phyloP scores from a whole-genome alignment of 2,888 invertebrate species.

The Melieria picta region DNA sequence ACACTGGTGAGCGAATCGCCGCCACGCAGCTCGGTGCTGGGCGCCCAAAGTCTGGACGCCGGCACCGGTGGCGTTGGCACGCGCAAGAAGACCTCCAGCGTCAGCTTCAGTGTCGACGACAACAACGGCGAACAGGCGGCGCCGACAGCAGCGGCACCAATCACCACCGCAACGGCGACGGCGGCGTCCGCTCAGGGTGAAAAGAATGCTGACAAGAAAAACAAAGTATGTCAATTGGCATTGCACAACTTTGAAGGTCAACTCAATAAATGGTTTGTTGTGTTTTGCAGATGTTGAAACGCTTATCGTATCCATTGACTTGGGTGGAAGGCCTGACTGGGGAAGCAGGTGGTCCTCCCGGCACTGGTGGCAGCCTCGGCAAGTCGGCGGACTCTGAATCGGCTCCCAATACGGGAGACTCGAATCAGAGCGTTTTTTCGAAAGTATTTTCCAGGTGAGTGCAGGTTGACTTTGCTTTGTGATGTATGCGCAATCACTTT shows the following conservation, averaged over 20 bases:
- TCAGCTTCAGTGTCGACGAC: slow-evolving; percentile 77
- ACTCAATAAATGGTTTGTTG: slow-evolving; percentile 42
- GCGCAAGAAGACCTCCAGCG: slow-evolving; percentile 77
- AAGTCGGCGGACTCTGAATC: slow-evolving; percentile 64
- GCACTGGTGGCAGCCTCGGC: slow-evolving; percentile 67
- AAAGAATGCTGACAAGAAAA: slow-evolving; percentile 72
- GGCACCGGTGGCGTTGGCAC: slow-evolving; percentile 66
- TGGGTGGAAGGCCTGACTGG: slow-evolving; percentile 92
- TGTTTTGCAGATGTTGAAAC: slow-evolving; percentile 83
- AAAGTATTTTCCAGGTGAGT: slow-evolving; percentile 90
- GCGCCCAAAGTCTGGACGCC: slow-evolving; percentile 59
- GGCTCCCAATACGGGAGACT: slow-evolving; percentile 68
- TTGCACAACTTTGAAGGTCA: neutral
- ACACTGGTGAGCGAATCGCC: slow-evolving; percentile 72
- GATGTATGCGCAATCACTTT: neutral
- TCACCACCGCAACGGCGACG: slow-evolving; percentile 42
- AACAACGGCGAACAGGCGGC: slow-evolving; percentile 54
- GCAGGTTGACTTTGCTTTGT: neutral
- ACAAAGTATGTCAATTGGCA: slow-evolving; percentile 70
- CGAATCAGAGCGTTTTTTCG: slow-evolving; percentile 82
- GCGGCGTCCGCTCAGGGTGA: slow-evolving; percentile 48
- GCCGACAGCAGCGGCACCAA: slow-evolving; percentile 48
- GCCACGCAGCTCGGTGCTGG: slow-evolving; percentile 57
- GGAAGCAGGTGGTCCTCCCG: slow-evolving; percentile 68
- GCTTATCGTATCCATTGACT: slow-evolving; percentile 88